Percentiles rank a stretch among this genome's conserved stretches.
These are phyloP conservation scores for Petromus typicus DNA, from an alignment of 2,113 vertebrate genomes.

Conservation along the genomic window DNA sequence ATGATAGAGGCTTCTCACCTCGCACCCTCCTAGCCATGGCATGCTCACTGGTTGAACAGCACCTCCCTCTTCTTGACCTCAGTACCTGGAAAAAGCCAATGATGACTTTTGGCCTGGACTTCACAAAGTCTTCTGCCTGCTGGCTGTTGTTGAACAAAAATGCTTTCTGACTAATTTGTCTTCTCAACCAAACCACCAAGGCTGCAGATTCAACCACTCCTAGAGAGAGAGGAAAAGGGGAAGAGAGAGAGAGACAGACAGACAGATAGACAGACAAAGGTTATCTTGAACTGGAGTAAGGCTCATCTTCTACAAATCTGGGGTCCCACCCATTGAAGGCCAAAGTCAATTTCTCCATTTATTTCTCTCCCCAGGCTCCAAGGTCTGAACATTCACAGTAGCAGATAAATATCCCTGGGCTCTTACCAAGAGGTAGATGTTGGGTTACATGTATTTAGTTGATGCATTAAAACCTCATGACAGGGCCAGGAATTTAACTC, in stretches of 20 bases:
- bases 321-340: background rate
- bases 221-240: constrained; percentile 74
- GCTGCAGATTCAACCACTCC: constrained; percentile 90
- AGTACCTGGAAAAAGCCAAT: constrained; percentile 95
- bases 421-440: background rate
- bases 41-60: background rate
- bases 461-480: background rate
- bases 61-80: background rate
- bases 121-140: constrained; percentile 85
- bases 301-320: background rate
- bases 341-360: background rate
- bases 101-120: constrained; percentile 88
- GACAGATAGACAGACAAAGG: constrained; percentile 14
- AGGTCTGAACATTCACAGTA: background rate
- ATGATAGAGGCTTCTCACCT: background rate
- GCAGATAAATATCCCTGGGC: background rate
- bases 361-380: background rate
- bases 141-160: constrained; percentile 87
- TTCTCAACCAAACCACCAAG: constrained; percentile 93
- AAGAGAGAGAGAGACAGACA: constrained; percentile 37
- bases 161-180: constrained; percentile 89
- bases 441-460: background rate
- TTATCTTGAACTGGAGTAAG: background rate
- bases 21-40: background rate
- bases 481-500: too few relatives aligned